phyloP scores from a whole-genome alignment of 2,888 invertebrate species.

The Polydesmus complanatus region DNA sequence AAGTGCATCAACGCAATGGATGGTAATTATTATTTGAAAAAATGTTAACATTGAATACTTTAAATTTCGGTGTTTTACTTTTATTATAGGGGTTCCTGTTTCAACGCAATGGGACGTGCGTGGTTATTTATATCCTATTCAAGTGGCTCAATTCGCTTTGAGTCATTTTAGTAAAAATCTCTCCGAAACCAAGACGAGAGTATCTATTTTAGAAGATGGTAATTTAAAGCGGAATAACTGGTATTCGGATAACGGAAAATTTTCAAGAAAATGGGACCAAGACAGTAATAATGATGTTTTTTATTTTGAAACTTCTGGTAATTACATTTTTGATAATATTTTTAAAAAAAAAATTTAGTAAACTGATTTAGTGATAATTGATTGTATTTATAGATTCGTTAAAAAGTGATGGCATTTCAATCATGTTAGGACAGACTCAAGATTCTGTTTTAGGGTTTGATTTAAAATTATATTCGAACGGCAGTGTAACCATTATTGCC shows the following conservation, averaged over 20 bases:
- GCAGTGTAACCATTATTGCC: constrained; percentile 62
- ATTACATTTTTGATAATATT: neutral
- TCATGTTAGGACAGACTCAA: constrained; percentile 51
- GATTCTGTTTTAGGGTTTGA: constrained; percentile 57
- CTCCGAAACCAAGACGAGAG: constrained; percentile 64
- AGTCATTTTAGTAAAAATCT: constrained; percentile 94
- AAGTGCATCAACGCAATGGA: constrained; percentile 88
- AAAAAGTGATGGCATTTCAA: constrained; percentile 24
- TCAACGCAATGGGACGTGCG: constrained; percentile 93
- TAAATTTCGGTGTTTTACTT: too few species aligned
- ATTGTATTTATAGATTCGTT: constrained; percentile 13
- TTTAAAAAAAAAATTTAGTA: neutral
- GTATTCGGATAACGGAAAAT: constrained; percentile 9
- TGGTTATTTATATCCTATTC: constrained; percentile 95
- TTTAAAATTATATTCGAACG: constrained; percentile 57
- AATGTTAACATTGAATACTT: constrained; percentile 1
- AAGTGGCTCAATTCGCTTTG: constrained; percentile 94
- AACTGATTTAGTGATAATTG: neutral
- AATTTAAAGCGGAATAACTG: constrained; percentile 37
- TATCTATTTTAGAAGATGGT: constrained; percentile 59
- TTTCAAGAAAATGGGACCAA: constrained; percentile 13
- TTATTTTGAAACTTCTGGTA: constrained; percentile 17
- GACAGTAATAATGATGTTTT: constrained; percentile 12
- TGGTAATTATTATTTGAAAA: constrained; percentile 45
- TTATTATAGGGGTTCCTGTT: constrained; percentile 56